These are phyloP conservation scores for Cydia fagiglandana DNA, from an alignment of 1,140 invertebrate species.

Conservation along the genomic window DNA sequence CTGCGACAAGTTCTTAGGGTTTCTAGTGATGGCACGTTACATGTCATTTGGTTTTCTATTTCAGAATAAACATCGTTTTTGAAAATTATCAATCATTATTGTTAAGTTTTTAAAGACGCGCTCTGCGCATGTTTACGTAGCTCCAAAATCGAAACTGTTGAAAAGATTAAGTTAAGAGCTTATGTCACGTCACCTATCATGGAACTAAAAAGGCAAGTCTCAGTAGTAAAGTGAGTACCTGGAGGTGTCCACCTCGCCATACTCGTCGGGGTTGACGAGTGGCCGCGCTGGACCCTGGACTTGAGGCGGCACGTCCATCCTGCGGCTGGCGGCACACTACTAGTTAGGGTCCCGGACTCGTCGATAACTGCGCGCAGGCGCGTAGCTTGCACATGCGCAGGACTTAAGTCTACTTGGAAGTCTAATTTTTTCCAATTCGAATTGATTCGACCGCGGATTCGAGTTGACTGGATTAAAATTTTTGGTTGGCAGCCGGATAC, in stretches of 20 bases:
- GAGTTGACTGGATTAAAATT: background rate
- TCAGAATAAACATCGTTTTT: background rate
- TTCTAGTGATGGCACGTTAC: background rate
- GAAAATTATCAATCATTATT: background rate
- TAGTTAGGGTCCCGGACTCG: conserved; percentile 4
- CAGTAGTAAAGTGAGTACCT: conserved; percentile 49
- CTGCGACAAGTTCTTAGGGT: background rate
- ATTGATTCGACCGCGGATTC: background rate
- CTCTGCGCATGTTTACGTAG: conserved; percentile 13
- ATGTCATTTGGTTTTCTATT: background rate
- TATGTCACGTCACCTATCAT: background rate
- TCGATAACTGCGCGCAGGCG: conserved; percentile 44
- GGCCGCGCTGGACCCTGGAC: conserved; percentile 47
- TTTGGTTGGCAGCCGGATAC: too few species aligned
- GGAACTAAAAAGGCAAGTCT: background rate
- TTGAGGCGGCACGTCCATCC: conserved; percentile 48
- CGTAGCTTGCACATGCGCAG: conserved; percentile 22
- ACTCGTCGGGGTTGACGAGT: conserved; percentile 70
- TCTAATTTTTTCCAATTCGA: background rate
- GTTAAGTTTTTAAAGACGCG: background rate
- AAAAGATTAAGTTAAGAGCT: background rate
- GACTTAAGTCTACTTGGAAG: background rate
- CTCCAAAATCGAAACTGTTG: background rate
- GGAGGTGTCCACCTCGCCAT: conserved; percentile 71
- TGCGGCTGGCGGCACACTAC: conserved; percentile 38